Conservation (phyloP, 2,888 invertebrate species). For the Trichopoda pennipes region DNA sequence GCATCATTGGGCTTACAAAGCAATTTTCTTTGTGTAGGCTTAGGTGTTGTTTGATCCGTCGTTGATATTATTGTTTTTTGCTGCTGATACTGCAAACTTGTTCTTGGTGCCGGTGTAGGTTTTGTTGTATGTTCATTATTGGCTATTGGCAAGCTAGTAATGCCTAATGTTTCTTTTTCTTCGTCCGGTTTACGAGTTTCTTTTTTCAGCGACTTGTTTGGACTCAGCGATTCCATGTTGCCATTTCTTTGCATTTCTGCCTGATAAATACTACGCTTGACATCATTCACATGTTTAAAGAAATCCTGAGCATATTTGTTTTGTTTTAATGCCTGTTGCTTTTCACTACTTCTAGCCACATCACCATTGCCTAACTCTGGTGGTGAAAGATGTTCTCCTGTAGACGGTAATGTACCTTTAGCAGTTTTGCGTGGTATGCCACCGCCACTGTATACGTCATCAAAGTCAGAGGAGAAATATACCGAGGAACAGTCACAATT, state of each 20-base stretch:
- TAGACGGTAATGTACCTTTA: slow-evolving; percentile 76
- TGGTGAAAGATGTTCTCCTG: slow-evolving; percentile 58
- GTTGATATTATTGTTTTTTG: no score
- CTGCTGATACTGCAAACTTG: slow-evolving; percentile 71
- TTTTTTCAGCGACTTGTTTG: slow-evolving; percentile 51
- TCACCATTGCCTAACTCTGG: slow-evolving; percentile 57
- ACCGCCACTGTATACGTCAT: slow-evolving; percentile 78
- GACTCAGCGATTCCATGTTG: slow-evolving; percentile 65
- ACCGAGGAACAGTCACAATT: slow-evolving; percentile 81
- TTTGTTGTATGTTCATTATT: slow-evolving; percentile 75
- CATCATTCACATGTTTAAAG: slow-evolving; percentile 81
- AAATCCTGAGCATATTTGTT: slow-evolving; percentile 81
- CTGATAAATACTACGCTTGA: slow-evolving; percentile 80
- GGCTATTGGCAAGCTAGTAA: slow-evolving; percentile 76
- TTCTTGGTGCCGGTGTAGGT: slow-evolving; percentile 77
- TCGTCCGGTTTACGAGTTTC: slow-evolving; percentile 54
- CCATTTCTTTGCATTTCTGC: slow-evolving; percentile 78
- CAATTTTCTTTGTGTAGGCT: slow-evolving; percentile 64
- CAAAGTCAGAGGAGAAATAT: slow-evolving; percentile 81
- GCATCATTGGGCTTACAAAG: slow-evolving; percentile 49
- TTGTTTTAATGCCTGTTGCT: slow-evolving; percentile 77
- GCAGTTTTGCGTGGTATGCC: slow-evolving; percentile 77
- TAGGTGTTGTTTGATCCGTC: slow-evolving; percentile 47
- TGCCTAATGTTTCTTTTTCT: slow-evolving; percentile 52
- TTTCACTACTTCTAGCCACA: slow-evolving; percentile 59